These are phyloP conservation scores for Clarias fuscus DNA, from an alignment of 2,797 vertebrate species.

Conservation along the genomic window DNA sequence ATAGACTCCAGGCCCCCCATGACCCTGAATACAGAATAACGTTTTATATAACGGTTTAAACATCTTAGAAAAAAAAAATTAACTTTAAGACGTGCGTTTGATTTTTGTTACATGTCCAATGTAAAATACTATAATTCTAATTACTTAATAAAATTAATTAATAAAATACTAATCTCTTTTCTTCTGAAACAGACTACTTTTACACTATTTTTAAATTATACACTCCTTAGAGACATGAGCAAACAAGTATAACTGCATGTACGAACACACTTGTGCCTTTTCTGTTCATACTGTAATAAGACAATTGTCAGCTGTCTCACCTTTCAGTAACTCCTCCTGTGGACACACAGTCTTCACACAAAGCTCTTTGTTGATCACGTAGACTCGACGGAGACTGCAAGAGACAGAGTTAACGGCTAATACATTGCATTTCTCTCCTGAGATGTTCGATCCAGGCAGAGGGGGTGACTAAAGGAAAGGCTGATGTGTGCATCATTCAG, in stretches of 20 bases:
- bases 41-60: too few relatives aligned
- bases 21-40: too few relatives aligned
- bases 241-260: not conserved
- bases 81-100: too few relatives aligned
- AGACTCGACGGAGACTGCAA: slow-evolving; percentile 75
- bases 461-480: not conserved
- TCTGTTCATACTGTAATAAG: not conserved
- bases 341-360: slow-evolving; percentile 76
- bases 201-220: not conserved
- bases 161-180: too few relatives aligned
- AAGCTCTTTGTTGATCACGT: slow-evolving; percentile 82
- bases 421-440: not conserved
- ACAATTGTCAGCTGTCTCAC: slow-evolving; percentile 56
- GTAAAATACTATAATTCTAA: not conserved
- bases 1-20: too few relatives aligned
- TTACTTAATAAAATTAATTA: not conserved
- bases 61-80: too few relatives aligned
- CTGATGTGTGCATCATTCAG: not conserved
- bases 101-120: not conserved
- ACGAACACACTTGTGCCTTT: not conserved
- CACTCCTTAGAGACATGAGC: not conserved
- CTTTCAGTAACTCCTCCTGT: slow-evolving; percentile 76
- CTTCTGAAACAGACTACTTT: not conserved
- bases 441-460: not conserved
- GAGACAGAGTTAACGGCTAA: slow-evolving; percentile 27